Conservation (phyloP, 2,888 invertebrate genomes). For the Nephrotoma guestfalica region DNA sequence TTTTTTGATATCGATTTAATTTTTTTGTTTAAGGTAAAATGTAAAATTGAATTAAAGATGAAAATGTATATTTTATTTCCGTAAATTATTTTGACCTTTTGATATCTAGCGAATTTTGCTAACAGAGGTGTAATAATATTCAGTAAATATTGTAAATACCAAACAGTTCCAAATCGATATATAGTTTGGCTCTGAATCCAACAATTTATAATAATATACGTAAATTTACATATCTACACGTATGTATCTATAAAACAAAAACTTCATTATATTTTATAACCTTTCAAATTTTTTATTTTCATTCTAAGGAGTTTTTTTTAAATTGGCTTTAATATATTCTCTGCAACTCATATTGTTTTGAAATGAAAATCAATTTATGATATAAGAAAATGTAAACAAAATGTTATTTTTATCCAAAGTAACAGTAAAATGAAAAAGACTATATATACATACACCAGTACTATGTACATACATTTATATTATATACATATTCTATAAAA, state of each 20-base stretch:
- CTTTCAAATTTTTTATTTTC: not conserved
- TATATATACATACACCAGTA: not conserved
- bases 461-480: not conserved
- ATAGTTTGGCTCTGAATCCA: no score
- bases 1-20: not conserved
- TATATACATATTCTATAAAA: not conserved
- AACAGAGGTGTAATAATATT: no score
- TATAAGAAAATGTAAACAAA: not conserved
- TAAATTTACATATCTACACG: not conserved
- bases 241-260: not conserved
- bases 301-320: not conserved
- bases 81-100: no score
- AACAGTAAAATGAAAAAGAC: not conserved
- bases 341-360: not conserved
- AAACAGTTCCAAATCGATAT: no score
- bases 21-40: not conserved
- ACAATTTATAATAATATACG: no score
- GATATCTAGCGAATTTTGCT: no score
- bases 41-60: not conserved
- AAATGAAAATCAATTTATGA: not conserved
- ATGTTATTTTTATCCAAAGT: not conserved
- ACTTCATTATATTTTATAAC: not conserved
- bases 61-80: not conserved
- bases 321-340: not conserved
- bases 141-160: no score